Base-by-base conservation (phyloP, 2,888 invertebrate genomes). In the Dromius quadrimaculatus region DNA sequence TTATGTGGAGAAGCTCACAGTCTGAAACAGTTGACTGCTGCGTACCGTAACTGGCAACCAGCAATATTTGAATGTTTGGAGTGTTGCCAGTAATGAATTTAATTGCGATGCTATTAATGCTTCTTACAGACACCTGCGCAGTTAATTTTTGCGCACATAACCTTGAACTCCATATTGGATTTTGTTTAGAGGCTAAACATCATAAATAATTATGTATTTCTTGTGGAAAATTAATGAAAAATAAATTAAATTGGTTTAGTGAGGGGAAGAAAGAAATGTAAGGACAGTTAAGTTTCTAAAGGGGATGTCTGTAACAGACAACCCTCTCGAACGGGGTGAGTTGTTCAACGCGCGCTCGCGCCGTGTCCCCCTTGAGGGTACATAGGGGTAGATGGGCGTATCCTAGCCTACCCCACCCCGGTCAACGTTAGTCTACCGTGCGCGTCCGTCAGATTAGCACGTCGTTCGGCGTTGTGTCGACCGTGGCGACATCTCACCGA, bases 391-490 rank as follows among this genome's bases (percentile, higher is more conserved):
- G 54, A 68, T 68, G 59, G 68, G 68, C 68, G 68, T 68, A 59
- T 68, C 68, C 59, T 68, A 59, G 68, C 68, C 68, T 68, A 68
- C 68, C 68, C 59, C 68, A 68, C 68, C 68, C 68, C 68, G 57
- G 28, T 28, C 43, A 28, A 59, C 41, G 68, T 68, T 68, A 68
- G 68, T 68, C 68, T 59, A 57, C 59, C 57, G 59, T 32, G 22
- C 41, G 38, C 28, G 28, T 28, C 15, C 13, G 36, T n/a, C 38
- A 19, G 62, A 20, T 20, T 15, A 15, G 45, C 43, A 23, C 28
- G 63, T 8, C 19, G 34, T 17, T 45, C 62, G n/a, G 64, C 64
- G 45, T 23, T 32, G 41, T 9, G 38, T n/a, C 57, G 38, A 13
- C 20, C 9, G 9, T 8, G 8, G 38, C 61, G 66, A 54, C 57